phyloP scores from a whole-genome alignment of 2,888 invertebrate genomes.

The Quadroppia sp. region DNA sequence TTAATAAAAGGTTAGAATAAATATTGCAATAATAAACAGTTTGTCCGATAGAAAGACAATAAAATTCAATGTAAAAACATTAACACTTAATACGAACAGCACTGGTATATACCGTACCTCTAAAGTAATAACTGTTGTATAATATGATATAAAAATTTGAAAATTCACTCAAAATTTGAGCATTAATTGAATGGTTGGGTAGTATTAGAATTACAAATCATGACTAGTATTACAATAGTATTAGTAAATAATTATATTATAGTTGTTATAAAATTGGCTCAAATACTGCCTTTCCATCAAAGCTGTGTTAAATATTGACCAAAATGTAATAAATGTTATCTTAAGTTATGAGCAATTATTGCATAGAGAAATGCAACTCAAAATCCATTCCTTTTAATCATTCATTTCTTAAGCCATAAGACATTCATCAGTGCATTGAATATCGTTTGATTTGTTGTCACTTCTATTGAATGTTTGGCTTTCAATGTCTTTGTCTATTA shows the following conservation, averaged over 20 bases:
- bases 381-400: neutral
- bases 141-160: slow-evolving; percentile 23
- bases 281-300: slow-evolving; percentile 3
- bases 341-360: slow-evolving; percentile 32
- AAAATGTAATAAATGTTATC: slow-evolving; percentile 4
- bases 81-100: neutral
- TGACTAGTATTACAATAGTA: slow-evolving; percentile 26
- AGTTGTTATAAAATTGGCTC: slow-evolving; percentile 25
- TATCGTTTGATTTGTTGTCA: neutral
- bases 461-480: slow-evolving; percentile 8
- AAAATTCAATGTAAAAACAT: neutral
- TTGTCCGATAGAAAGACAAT: too few species aligned
- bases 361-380: slow-evolving; percentile 17
- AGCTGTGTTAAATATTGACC: neutral
- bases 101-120: neutral
- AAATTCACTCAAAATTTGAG: slow-evolving; percentile 32
- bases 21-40: too few species aligned
- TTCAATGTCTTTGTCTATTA: neutral
- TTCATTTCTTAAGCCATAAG: neutral
- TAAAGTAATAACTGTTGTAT: slow-evolving; percentile 15
- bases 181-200: slow-evolving; percentile 22
- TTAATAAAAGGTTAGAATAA: too few species aligned
- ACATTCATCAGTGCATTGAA: slow-evolving; percentile 4
- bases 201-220: neutral
- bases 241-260: too few species aligned